Evolutionary conservation across 23 tunicate genomes (phyloP).

Genomic region (Trididemnum nubilum): DNA sequence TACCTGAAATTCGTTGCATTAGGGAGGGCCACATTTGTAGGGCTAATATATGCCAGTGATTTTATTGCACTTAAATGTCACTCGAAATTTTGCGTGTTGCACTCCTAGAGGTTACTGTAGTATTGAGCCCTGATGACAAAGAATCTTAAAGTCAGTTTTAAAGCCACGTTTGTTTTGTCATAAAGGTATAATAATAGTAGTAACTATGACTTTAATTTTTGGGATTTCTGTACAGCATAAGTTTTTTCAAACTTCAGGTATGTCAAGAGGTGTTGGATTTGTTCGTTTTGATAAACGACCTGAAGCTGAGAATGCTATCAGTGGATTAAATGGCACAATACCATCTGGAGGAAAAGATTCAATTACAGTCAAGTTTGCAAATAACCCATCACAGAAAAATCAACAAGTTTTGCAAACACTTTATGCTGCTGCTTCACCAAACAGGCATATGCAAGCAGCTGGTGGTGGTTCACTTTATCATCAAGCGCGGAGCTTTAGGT

Average conservation of each 20-base stretch:
- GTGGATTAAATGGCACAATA: slow-evolving; percentile 74
- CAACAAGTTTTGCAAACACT: slow-evolving; percentile 84
- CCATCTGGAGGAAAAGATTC: slow-evolving; percentile 90
- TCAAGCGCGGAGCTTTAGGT: slow-evolving; percentile 85
- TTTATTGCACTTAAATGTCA: no score
- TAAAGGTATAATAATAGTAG: no score
- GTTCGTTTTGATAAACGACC: slow-evolving; percentile 96
- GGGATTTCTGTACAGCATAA: not conserved
- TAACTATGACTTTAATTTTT: no score
- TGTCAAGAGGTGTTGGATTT: slow-evolving; percentile 98
- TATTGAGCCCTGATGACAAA: no score
- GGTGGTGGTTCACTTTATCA: slow-evolving; percentile 78
- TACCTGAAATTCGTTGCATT: no score
- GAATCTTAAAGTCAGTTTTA: no score
- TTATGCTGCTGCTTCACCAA: slow-evolving; percentile 86
- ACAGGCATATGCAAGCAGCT: slow-evolving; percentile 40
- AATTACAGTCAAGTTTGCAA: slow-evolving; percentile 88
- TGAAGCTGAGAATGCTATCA: slow-evolving; percentile 95
- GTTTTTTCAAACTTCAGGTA: slow-evolving; percentile 44
- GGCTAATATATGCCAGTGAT: no score
- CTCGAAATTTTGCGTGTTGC: no score
- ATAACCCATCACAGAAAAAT: slow-evolving; percentile 93
- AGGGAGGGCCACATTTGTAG: no score
- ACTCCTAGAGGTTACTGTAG: no score
- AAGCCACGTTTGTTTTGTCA: no score